Evolutionary conservation across 2,888 invertebrate species (phyloP).

Genomic region (Caenorhabditis plicata): DNA sequence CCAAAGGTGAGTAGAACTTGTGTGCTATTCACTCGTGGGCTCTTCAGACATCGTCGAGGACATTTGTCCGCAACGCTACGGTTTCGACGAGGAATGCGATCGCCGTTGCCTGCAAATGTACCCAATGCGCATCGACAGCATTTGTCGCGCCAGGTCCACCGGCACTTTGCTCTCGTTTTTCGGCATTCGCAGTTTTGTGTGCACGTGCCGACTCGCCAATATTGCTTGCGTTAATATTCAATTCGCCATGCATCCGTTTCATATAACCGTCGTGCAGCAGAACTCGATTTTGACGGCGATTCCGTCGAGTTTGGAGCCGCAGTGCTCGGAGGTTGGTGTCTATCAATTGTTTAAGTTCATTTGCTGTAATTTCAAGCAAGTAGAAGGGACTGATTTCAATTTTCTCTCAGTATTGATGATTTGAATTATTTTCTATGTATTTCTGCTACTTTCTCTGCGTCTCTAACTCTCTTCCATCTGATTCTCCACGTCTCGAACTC

Average conservation of each 20-base stretch:
- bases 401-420: too few species aligned
- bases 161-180: conserved; percentile 49
- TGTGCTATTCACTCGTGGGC: neutral
- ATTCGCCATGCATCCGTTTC: conserved; percentile 28
- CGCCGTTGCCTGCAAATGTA: conserved; percentile 30
- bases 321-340: too few species aligned
- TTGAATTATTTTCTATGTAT: too few species aligned
- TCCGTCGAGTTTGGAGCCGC: too few species aligned
- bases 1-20: too few species aligned
- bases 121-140: conserved; percentile 34
- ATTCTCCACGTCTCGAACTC: too few species aligned
- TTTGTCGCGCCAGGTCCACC: conserved; percentile 36
- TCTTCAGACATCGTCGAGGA: conserved; percentile 46
- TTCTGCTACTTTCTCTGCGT: neutral
- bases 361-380: too few species aligned
- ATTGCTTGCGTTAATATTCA: conserved; percentile 34
- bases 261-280: conserved; percentile 16
- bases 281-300: conserved; percentile 15
- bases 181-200: conserved; percentile 47
- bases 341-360: too few species aligned
- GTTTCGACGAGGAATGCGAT: conserved; percentile 46
- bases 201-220: conserved; percentile 37
- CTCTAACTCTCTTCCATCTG: conserved; percentile 1
- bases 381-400: too few species aligned
- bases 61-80: conserved; percentile 48